A percentile compares a stretch with the other conserved stretches of the same genome.
Evolutionary conservation across 2,113 vertebrate species (phyloP).

Genomic region (Vireo altiloquus): DNA sequence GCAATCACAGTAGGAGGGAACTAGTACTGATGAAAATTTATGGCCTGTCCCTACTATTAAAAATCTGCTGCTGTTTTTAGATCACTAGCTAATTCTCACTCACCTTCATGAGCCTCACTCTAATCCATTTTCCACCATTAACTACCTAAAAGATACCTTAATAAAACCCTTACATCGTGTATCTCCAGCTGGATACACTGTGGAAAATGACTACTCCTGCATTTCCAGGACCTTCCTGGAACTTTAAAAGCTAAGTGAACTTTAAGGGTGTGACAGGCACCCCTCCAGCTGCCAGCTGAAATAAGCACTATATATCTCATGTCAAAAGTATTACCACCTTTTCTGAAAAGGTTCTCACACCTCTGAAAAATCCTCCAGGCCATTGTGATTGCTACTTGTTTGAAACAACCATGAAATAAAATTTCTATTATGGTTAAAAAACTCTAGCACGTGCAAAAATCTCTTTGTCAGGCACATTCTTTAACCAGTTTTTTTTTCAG

Average conservation of each 20-base stretch:
- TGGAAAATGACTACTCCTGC: neutral
- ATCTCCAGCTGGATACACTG: neutral
- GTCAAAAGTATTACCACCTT: neutral
- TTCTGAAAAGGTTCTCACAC: neutral
- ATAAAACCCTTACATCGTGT: neutral
- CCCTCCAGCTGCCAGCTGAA: neutral
- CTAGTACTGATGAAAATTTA: neutral
- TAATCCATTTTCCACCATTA: conserved; percentile 40
- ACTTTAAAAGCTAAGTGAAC: neutral
- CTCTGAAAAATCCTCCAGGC: neutral
- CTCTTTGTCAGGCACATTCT: neutral
- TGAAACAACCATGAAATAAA: neutral
- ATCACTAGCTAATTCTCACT: conserved; percentile 24
- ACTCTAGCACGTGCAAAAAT: neutral
- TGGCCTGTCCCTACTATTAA: neutral
- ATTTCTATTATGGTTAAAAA: neutral
- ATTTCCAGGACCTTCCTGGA: neutral
- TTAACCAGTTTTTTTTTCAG: neutral
- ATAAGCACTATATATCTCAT: neutral
- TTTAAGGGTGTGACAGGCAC: neutral
- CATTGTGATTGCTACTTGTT: neutral
- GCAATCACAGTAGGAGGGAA: neutral
- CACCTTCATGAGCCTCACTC: neutral
- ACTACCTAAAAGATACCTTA: neutral
- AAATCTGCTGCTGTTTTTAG: conserved; percentile 46